Conservation (phyloP, 2,888 invertebrate species). For the Cecidostiba fungosa region DNA sequence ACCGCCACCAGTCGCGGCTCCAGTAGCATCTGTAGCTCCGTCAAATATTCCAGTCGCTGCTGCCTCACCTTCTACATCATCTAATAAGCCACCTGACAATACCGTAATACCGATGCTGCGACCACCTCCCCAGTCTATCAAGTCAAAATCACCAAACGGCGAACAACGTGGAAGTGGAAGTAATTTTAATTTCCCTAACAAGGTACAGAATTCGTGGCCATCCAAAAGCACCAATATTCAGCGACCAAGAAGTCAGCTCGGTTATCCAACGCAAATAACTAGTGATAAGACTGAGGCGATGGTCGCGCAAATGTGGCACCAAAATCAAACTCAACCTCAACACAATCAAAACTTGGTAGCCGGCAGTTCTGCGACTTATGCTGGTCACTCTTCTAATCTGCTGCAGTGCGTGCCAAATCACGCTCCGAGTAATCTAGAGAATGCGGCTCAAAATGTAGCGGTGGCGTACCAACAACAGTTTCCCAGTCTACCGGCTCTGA, state of each 20-base stretch:
- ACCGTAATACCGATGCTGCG: conserved; percentile 79
- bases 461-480: conserved; percentile 65
- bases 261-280: conserved; percentile 64
- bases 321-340: conserved; percentile 71
- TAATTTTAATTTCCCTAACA: conserved; percentile 71
- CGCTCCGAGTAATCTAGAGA: conserved; percentile 67
- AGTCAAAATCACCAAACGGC: conserved; percentile 75
- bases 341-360: conserved; percentile 7
- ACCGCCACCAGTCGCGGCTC: too few species aligned
- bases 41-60: background rate
- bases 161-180: conserved; percentile 7
- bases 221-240: conserved; percentile 73
- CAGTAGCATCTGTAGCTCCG: background rate
- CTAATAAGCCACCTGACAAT: conserved; percentile 68
- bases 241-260: conserved; percentile 70
- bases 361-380: background rate
- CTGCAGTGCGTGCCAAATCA: conserved; percentile 69
- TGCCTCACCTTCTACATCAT: conserved; percentile 43
- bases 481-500: conserved; percentile 52
- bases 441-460: conserved; percentile 65
- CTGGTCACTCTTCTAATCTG: conserved; percentile 54
- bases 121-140: conserved; percentile 80
- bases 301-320: conserved; percentile 76
- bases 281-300: conserved; percentile 71
- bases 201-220: conserved; percentile 78